These are phyloP conservation scores for Onychomys leucogaster DNA, from an alignment of 2,797 vertebrate species.

Conservation along the genomic window DNA sequence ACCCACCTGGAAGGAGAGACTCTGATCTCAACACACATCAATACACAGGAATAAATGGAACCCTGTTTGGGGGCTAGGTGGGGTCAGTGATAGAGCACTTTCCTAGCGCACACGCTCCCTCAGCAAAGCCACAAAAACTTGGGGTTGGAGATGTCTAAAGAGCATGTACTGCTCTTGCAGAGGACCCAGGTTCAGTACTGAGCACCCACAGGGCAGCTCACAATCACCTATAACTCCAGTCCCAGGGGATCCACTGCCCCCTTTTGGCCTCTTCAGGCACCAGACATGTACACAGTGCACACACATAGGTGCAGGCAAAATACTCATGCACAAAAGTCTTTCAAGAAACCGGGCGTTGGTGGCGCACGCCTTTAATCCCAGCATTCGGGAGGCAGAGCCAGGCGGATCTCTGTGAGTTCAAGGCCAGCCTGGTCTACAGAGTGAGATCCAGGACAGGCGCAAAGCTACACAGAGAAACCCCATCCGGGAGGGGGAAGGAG, in stretches of 20 bases:
- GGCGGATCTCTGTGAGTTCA: too few species aligned
- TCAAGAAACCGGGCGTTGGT: neutral
- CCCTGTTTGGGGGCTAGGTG: neutral
- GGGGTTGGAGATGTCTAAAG: neutral
- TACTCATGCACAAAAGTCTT: neutral
- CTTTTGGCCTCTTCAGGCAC: neutral
- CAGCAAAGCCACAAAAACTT: neutral
- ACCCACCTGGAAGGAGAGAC: neutral
- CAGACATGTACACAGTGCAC: neutral
- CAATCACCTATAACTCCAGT: neutral
- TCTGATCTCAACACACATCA: neutral
- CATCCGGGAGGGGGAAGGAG: too few species aligned
- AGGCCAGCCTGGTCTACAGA: too few species aligned
- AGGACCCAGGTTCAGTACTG: neutral
- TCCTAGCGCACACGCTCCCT: neutral
- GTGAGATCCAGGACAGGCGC: too few species aligned
- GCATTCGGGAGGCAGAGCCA: too few species aligned
- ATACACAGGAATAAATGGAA: neutral
- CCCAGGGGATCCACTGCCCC: neutral
- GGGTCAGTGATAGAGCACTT: neutral
- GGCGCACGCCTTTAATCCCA: too few species aligned
- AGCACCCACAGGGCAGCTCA: neutral
- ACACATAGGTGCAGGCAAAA: neutral
- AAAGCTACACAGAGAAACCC: too few species aligned
- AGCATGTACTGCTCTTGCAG: neutral